A percentile compares a stretch with the other conserved stretches of the same genome.
These are phyloP conservation scores for Campopleginae sp. DNA, from an alignment of 2,888 invertebrate genomes.

Conservation along the genomic window DNA sequence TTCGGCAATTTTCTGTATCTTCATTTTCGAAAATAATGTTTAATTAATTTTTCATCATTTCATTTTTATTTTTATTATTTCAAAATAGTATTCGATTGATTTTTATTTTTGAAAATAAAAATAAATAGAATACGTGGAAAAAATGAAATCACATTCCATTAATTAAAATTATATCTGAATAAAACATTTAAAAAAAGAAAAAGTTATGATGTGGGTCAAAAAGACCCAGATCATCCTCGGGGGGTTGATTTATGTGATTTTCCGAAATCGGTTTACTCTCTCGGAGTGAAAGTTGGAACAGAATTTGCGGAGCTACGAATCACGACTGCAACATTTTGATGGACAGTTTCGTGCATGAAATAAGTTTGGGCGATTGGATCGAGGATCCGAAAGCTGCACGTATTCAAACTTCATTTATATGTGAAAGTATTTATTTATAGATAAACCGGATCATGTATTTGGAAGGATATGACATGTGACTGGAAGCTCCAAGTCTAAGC, in stretches of 20 bases:
- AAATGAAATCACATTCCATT: no score
- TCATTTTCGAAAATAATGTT: no score
- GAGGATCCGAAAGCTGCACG: conserved; percentile 22
- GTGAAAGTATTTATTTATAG: not conserved
- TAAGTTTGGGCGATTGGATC: conserved; percentile 33
- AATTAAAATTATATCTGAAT: no score
- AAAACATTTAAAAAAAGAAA: no score
- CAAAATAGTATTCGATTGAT: no score
- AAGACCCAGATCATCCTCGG: no score
- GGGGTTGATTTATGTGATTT: not conserved
- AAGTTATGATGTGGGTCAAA: no score
- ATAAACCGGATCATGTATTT: not conserved
- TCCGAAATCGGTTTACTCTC: not conserved
- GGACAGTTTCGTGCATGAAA: conserved; percentile 14
- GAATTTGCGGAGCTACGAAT: conserved; percentile 28
- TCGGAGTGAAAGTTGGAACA: not conserved
- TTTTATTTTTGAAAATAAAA: no score
- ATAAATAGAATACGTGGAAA: no score
- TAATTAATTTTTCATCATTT: no score
- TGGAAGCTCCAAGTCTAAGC: not conserved
- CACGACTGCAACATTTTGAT: conserved; percentile 23
- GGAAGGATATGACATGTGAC: not conserved
- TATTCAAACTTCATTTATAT: conserved; percentile 9
- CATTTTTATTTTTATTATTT: no score
- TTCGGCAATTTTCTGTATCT: no score